Evolutionary conservation across 2,113 vertebrate species (phyloP).

Genomic region (Prietella phreatophila): DNA sequence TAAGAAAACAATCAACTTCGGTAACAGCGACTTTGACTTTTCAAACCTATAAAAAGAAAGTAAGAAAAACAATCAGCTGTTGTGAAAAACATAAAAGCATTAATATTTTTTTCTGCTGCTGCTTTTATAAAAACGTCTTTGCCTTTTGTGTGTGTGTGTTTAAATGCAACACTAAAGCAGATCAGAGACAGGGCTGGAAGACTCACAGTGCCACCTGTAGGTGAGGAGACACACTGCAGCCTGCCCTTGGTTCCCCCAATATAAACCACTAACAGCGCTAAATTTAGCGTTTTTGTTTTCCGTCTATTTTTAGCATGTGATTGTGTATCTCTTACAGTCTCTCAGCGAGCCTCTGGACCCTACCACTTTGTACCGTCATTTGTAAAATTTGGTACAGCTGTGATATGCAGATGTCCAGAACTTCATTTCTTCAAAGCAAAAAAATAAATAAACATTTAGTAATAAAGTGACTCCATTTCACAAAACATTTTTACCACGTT

Average conservation of each 20-base stretch:
- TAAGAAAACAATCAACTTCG: not conserved
- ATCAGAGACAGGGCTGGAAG: not conserved
- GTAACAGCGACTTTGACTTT: not conserved
- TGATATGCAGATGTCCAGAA: not conserved
- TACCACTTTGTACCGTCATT: not conserved
- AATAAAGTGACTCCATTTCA: not conserved
- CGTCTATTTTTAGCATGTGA: not conserved
- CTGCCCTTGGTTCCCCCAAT: not conserved
- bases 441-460: too few relatives aligned
- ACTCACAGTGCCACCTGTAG: constrained; percentile 5
- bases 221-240: not conserved
- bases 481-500: not conserved
- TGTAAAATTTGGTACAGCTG: not conserved
- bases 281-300: constrained; percentile 6
- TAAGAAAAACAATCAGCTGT: not conserved
- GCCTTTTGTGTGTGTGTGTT: not conserved
- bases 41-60: not conserved
- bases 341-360: not conserved
- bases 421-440: not conserved
- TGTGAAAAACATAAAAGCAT: constrained; percentile 23
- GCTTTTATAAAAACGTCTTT: constrained; percentile 19
- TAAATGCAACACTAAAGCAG: not conserved
- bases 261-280: not conserved
- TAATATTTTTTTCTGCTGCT: constrained; percentile 16
- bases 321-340: not conserved